A percentile compares a stretch with the other conserved stretches of the same genome.
These are phyloP conservation scores for Catostylus mosaicus DNA, from an alignment of 30 jellyfish, hydroid and myxozoan species.

Conservation along the genomic window DNA sequence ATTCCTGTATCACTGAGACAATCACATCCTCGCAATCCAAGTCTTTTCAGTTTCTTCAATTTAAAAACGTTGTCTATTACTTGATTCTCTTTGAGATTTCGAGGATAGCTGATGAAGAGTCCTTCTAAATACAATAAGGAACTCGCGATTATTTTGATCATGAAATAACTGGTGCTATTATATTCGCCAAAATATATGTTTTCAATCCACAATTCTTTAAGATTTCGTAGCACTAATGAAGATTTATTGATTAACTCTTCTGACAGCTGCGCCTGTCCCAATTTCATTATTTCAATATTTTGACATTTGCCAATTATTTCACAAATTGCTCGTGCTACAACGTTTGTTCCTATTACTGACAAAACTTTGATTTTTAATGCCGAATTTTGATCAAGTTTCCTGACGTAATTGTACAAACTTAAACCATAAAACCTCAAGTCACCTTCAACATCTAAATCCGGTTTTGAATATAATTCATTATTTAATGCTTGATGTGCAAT, in stretches of 20 bases:
- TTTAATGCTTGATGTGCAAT: conserved; percentile 18
- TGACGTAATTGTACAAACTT: background rate
- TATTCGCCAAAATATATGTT: conserved; percentile 1
- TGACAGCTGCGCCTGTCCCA: conserved; percentile 29
- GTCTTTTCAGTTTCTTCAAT: conserved; percentile 12
- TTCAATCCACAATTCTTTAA: conserved; percentile 16
- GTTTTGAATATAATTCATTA: background rate
- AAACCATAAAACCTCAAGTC: conserved; percentile 2
- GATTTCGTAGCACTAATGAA: background rate
- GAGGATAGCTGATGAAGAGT: conserved; percentile 7
- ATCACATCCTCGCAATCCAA: conserved; percentile 27
- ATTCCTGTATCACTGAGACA: conserved; percentile 17
- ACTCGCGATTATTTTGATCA: too few species aligned
- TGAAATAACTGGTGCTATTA: background rate
- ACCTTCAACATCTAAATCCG: conserved; percentile 17
- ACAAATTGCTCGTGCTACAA: background rate
- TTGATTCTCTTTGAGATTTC: conserved; percentile 6
- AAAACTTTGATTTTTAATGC: background rate
- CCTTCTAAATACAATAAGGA: background rate
- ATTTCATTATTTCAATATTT: conserved; percentile 7
- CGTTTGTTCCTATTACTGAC: conserved; percentile 14
- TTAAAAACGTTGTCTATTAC: background rate
- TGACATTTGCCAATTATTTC: background rate
- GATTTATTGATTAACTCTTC: background rate
- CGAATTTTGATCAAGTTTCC: background rate